Evolutionary conservation across 1,140 invertebrate species (phyloP).

Genomic region (Mactra quadrangularis): DNA sequence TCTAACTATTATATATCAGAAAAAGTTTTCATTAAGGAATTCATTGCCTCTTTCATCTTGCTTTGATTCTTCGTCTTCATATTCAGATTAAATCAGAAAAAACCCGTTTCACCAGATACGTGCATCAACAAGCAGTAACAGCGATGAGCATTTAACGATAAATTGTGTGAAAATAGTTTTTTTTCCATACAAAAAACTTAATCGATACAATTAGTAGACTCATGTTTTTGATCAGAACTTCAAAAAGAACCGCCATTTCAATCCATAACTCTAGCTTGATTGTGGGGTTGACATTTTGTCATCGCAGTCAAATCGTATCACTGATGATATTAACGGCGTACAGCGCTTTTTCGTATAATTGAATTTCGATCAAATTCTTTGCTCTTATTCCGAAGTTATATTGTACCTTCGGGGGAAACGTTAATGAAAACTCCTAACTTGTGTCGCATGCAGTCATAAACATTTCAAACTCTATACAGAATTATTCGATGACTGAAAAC

Average conservation of each 20-base stretch:
- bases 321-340: slow-evolving; percentile 36
- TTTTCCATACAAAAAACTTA: not conserved
- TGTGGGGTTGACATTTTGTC: slow-evolving; percentile 13
- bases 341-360: slow-evolving; percentile 54
- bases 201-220: slow-evolving; percentile 23
- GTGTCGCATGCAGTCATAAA: slow-evolving; percentile 48
- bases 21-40: no score
- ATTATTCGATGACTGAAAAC: not conserved
- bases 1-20: no score
- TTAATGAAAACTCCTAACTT: slow-evolving; percentile 52
- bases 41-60: no score
- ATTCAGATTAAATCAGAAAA: no score
- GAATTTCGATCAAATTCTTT: slow-evolving; percentile 59
- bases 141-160: no score
- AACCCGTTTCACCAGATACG: no score
- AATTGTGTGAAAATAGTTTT: no score
- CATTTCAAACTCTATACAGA: slow-evolving; percentile 22
- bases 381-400: slow-evolving; percentile 51
- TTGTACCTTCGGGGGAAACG: slow-evolving; percentile 44
- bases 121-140: no score
- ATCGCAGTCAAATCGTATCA: slow-evolving; percentile 38
- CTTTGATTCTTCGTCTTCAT: no score
- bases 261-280: not conserved
- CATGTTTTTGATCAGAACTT: slow-evolving; percentile 23
- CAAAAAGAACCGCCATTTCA: slow-evolving; percentile 24